phyloP scores from a whole-genome alignment of 2,797 vertebrate genomes.

The Microctenopoma lineatum region DNA sequence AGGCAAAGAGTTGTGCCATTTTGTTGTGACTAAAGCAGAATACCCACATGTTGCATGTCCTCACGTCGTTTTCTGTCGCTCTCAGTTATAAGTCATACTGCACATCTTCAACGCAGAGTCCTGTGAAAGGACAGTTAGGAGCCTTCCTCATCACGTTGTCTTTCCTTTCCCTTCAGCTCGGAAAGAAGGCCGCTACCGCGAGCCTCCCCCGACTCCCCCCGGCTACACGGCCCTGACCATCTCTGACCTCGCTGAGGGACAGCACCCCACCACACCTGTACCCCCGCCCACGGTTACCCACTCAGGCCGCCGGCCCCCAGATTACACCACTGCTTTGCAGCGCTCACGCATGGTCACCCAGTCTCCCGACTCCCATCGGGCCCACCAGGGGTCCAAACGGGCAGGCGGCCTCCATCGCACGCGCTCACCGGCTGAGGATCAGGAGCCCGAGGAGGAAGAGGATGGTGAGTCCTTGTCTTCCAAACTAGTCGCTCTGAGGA shows the following conservation, averaged over 20 bases:
- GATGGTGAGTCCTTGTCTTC: slow-evolving; percentile 89
- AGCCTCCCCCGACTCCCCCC: slow-evolving; percentile 95
- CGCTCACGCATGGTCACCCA: slow-evolving; percentile 95
- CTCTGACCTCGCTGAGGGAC: slow-evolving; percentile 90
- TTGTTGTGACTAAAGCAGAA: too few relatives aligned
- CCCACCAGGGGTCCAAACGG: slow-evolving; percentile 75
- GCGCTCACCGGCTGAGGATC: slow-evolving; percentile 87
- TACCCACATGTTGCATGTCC: neutral
- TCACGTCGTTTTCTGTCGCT: neutral
- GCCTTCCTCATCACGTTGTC: neutral
- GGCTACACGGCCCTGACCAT: slow-evolving; percentile 97
- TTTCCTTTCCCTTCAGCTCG: slow-evolving; percentile 80
- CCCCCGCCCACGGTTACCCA: slow-evolving; percentile 74
- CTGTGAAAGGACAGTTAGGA: neutral
- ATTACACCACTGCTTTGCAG: slow-evolving; percentile 97
- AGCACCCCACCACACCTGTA: slow-evolving; percentile 77
- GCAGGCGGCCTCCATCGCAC: slow-evolving; percentile 78
- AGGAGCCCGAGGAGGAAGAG: slow-evolving; percentile 87
- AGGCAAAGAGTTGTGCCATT: too few relatives aligned
- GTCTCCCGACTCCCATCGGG: slow-evolving; percentile 87
- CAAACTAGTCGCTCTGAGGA: slow-evolving; percentile 86
- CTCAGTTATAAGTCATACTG: neutral
- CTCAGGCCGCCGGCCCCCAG: slow-evolving; percentile 91
- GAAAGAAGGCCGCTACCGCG: slow-evolving; percentile 94
- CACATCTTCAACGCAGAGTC: neutral